Evolutionary conservation across 2,888 invertebrate genomes (phyloP).

Genomic region (Seira musarum): DNA sequence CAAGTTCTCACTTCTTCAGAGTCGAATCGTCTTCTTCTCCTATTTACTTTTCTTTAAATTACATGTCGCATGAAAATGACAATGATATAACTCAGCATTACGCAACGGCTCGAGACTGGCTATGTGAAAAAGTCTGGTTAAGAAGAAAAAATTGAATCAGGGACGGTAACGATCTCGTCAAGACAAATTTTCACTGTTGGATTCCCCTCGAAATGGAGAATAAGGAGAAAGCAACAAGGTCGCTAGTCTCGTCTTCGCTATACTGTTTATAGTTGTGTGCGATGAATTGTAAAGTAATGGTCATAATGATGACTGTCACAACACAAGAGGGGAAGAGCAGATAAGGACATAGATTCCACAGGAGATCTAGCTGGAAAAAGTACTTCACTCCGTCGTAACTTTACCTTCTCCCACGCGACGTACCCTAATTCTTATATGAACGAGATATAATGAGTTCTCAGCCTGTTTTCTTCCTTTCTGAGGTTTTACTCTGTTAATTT

Average conservation of each 20-base stretch:
- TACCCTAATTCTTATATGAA: no score
- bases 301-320: neutral
- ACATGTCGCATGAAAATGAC: neutral
- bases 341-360: neutral
- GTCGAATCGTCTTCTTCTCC: no score
- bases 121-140: neutral
- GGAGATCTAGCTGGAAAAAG: no score
- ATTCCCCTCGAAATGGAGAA: neutral
- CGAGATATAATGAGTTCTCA: neutral
- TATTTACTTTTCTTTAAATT: neutral
- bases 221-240: slow-evolving; percentile 17
- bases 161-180: neutral
- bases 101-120: neutral
- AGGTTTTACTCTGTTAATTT: neutral
- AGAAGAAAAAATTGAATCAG: neutral
- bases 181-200: slow-evolving; percentile 21
- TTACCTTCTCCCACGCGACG: neutral
- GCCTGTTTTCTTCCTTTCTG: neutral
- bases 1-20: no score
- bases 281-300: neutral
- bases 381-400: neutral
- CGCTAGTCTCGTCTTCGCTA: neutral
- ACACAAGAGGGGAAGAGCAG: neutral
- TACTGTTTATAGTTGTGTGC: neutral
- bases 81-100: neutral